Conservation (phyloP, 2,113 vertebrate species). For the Cyprinus carpio region DNA sequence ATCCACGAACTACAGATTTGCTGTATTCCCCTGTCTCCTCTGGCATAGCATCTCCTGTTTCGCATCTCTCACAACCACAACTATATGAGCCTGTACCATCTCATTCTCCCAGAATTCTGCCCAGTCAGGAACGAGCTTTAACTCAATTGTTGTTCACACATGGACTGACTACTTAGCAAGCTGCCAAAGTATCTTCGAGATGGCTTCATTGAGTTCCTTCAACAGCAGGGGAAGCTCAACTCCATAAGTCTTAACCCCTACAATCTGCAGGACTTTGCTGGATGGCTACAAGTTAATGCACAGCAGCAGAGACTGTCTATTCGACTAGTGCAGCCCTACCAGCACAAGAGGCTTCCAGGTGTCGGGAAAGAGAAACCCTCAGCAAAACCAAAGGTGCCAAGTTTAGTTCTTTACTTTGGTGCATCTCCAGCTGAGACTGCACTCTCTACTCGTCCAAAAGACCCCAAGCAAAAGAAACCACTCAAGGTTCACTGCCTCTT, state of each 20-base stretch:
- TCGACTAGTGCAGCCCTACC: not conserved
- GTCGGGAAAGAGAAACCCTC: not conserved
- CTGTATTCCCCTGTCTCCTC: not conserved
- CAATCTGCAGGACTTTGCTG: not conserved
- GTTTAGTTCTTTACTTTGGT: not conserved
- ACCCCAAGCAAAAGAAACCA: not conserved
- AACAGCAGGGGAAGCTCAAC: not conserved
- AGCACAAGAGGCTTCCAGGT: not conserved
- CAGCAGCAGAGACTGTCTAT: conserved; percentile 1
- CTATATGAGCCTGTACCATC: not conserved
- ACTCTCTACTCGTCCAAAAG: not conserved
- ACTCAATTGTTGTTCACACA: not conserved
- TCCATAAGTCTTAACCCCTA: not conserved
- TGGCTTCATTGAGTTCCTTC: conserved; percentile 5
- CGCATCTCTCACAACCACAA: not conserved
- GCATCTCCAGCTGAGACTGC: not conserved
- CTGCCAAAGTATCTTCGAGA: no score
- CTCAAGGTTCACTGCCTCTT: not conserved
- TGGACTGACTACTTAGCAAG: not conserved
- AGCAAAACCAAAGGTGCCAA: not conserved
- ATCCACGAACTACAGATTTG: not conserved
- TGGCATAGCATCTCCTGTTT: not conserved
- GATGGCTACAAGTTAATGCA: not conserved
- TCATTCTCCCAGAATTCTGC: not conserved
- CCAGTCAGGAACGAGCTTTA: not conserved